Conservation (phyloP, 1,140 invertebrate genomes). For the Eumaeus atala region DNA sequence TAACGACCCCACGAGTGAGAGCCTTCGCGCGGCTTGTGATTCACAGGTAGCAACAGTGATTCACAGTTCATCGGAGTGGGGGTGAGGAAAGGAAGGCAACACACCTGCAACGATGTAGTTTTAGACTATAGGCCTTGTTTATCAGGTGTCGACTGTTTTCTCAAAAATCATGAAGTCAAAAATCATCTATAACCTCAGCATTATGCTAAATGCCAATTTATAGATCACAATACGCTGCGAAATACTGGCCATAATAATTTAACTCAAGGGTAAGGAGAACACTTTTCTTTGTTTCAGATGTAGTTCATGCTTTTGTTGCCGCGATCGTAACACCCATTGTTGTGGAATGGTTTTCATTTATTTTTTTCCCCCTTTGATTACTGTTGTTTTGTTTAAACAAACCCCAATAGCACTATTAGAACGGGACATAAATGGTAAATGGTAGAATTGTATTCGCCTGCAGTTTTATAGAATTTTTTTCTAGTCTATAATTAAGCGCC, state of each 20-base stretch:
- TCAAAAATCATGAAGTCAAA: too few species aligned
- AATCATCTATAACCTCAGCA: too few species aligned
- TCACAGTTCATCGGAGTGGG: too few species aligned
- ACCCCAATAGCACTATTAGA: constrained; percentile 14
- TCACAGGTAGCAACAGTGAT: too few species aligned
- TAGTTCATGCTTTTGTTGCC: constrained; percentile 12
- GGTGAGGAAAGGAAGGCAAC: too few species aligned
- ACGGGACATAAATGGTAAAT: constrained; percentile 11
- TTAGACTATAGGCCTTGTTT: too few species aligned
- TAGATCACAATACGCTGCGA: too few species aligned
- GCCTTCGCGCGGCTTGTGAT: too few species aligned
- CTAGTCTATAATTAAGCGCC: background rate
- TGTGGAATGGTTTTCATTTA: constrained; percentile 14
- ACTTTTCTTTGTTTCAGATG: background rate
- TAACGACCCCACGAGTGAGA: too few species aligned
- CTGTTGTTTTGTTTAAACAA: constrained; percentile 15
- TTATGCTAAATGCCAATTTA: too few species aligned
- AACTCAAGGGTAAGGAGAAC: constrained; percentile 3
- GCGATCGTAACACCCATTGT: constrained; percentile 12
- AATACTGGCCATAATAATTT: background rate
- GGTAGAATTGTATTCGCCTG: constrained; percentile 4
- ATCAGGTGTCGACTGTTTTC: too few species aligned
- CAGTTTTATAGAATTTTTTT: constrained; percentile 10
- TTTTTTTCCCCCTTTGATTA: constrained; percentile 17
- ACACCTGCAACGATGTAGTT: too few species aligned